Evolutionary conservation across 2,797 vertebrate species (phyloP).

Genomic region (Phataginus tricuspis): DNA sequence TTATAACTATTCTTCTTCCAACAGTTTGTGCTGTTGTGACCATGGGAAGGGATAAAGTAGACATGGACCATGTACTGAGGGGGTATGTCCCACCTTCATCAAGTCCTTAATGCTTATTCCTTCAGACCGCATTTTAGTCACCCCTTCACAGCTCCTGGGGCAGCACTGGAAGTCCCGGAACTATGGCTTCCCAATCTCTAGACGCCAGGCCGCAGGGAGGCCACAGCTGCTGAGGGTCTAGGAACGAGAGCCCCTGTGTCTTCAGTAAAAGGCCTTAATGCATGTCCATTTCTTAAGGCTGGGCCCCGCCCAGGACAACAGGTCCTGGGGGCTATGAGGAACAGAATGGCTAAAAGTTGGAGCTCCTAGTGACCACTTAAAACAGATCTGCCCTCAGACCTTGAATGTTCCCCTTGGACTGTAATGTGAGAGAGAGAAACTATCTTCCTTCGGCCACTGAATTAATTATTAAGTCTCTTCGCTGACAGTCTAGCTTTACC

Average conservation of each 20-base stretch:
- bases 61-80: neutral
- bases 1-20: neutral
- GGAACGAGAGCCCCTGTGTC: neutral
- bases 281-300: neutral
- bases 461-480: slow-evolving; percentile 2
- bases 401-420: neutral
- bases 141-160: neutral
- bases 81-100: neutral
- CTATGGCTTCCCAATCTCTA: neutral
- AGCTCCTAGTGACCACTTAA: neutral
- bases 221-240: neutral
- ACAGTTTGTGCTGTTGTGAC: neutral
- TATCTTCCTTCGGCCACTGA: neutral
- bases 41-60: neutral
- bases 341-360: neutral
- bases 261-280: neutral
- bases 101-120: neutral
- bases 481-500: neutral
- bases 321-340: neutral
- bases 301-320: neutral
- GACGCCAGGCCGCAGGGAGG: neutral
- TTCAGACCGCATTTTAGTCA: neutral
- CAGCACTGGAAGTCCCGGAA: neutral
- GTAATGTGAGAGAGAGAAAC: neutral
- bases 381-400: neutral